A percentile compares a stretch with the other conserved stretches of the same genome.
Evolutionary conservation across 1,140 invertebrate species (phyloP).

Genomic region (Diorhabda carinulata): DNA sequence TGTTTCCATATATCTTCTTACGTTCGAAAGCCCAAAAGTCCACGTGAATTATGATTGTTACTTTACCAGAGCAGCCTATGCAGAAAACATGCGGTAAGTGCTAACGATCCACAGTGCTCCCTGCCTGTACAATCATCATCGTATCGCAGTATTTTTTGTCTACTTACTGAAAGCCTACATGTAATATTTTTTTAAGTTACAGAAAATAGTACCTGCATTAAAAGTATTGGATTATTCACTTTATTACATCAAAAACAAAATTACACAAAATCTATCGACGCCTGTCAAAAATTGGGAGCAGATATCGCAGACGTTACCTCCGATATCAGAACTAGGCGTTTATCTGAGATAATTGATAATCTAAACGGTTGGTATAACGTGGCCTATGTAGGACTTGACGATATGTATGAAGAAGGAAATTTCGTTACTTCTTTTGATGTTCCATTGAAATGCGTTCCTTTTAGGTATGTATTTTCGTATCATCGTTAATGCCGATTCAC

Average conservation of each 20-base stretch:
- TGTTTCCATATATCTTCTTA: no score
- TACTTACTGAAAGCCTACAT: no score
- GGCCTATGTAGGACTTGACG: constrained; percentile 57
- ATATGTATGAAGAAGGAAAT: constrained; percentile 43
- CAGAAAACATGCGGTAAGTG: no score
- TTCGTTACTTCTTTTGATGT: constrained; percentile 53
- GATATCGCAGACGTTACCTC: constrained; percentile 57
- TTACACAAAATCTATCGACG: constrained; percentile 52
- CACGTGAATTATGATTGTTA: no score
- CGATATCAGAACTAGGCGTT: constrained; percentile 54
- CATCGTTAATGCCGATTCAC: no score
- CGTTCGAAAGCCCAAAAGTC: no score
- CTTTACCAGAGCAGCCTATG: no score
- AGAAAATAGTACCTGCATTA: constrained; percentile 54
- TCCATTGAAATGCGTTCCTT: constrained; percentile 55
- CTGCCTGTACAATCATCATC: no score
- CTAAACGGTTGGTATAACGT: constrained; percentile 38
- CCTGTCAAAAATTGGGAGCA: constrained; percentile 54
- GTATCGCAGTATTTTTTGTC: no score
- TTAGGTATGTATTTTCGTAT: constrained; percentile 28
- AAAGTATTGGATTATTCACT: constrained; percentile 57
- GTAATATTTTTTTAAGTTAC: constrained; percentile 44
- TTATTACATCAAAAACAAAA: constrained; percentile 51
- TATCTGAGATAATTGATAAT: constrained; percentile 47
- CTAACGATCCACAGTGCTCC: no score